Evolutionary conservation across 2,113 vertebrate genomes (phyloP).

Genomic region (Indicator maculatus): DNA sequence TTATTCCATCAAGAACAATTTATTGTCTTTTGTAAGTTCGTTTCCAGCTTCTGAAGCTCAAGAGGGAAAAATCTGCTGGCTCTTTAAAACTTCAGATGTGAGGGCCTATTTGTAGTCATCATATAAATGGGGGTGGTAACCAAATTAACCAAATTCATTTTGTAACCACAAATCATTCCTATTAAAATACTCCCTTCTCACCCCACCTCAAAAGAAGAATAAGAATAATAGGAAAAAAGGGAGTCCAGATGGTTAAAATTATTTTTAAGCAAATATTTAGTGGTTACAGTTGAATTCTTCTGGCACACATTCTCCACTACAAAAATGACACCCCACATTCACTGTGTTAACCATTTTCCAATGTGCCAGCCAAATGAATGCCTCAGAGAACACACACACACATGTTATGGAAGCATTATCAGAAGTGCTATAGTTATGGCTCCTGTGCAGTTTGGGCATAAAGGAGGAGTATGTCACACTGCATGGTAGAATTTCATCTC

Average conservation of each 20-base stretch:
- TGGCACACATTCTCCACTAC: conserved; percentile 75
- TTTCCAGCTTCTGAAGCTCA: conserved; percentile 69
- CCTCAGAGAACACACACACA: conserved; percentile 66
- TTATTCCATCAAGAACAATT: conserved; percentile 68
- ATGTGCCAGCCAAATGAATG: conserved; percentile 72
- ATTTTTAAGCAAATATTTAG: conserved; percentile 81
- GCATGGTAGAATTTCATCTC: neutral
- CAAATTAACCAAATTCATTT: conserved; percentile 75
- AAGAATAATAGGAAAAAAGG: conserved; percentile 62
- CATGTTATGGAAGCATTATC: conserved; percentile 33
- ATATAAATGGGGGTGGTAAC: conserved; percentile 74
- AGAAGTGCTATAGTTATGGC: conserved; percentile 30
- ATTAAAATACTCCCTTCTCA: conserved; percentile 70
- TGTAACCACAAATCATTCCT: conserved; percentile 74
- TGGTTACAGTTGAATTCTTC: conserved; percentile 79
- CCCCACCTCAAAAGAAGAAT: conserved; percentile 70
- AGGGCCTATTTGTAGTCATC: conserved; percentile 71
- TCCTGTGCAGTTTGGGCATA: neutral
- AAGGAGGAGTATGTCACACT: neutral
- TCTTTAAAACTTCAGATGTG: conserved; percentile 73
- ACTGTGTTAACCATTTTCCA: conserved; percentile 79
- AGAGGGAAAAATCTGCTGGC: conserved; percentile 57
- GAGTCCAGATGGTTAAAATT: conserved; percentile 83
- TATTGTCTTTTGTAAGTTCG: conserved; percentile 64
- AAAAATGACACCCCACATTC: conserved; percentile 75